A percentile compares a stretch with the other conserved stretches of the same genome.
Evolutionary conservation across 2,888 invertebrate species (phyloP).

Genomic region (Polyommatus icarus): DNA sequence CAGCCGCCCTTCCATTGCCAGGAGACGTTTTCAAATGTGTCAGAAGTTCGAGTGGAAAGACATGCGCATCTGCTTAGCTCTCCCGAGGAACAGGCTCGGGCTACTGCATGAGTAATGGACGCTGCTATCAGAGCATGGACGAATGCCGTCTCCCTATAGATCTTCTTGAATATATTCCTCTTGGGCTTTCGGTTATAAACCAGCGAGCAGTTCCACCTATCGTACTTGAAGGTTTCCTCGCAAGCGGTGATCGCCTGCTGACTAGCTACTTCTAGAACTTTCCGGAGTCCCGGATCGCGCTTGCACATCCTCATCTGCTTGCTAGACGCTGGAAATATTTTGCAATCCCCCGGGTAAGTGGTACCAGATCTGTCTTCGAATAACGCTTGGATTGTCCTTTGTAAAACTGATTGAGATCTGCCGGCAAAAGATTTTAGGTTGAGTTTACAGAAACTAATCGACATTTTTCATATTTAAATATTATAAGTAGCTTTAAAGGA

Average conservation of each 20-base stretch:
- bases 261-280: slow-evolving; percentile 78
- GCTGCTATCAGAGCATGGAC: slow-evolving; percentile 86
- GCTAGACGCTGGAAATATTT: slow-evolving; percentile 79
- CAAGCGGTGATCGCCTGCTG: slow-evolving; percentile 82
- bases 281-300: slow-evolving; percentile 77
- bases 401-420: slow-evolving; percentile 69
- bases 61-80: slow-evolving; percentile 82
- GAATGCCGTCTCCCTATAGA: slow-evolving; percentile 86
- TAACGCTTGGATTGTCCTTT: slow-evolving; percentile 64
- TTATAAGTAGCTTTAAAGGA: background rate
- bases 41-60: slow-evolving; percentile 42
- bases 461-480: too few species aligned
- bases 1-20: slow-evolving; percentile 83
- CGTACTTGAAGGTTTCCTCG: slow-evolving; percentile 83
- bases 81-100: slow-evolving; percentile 86
- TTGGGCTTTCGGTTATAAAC: slow-evolving; percentile 77
- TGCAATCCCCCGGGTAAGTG: slow-evolving; percentile 76
- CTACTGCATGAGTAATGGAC: slow-evolving; percentile 85
- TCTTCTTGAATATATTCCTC: slow-evolving; percentile 77
- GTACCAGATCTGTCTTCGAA: slow-evolving; percentile 62
- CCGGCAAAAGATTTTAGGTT: slow-evolving; percentile 39
- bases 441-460: slow-evolving; percentile 10
- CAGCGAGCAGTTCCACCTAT: slow-evolving; percentile 86
- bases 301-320: slow-evolving; percentile 83
- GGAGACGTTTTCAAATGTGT: slow-evolving; percentile 60